Evolutionary conservation across 1,140 invertebrate species (phyloP), one percentile per base, ranked within the genome.

Genomic region (Berghia stephanieae): DNA sequence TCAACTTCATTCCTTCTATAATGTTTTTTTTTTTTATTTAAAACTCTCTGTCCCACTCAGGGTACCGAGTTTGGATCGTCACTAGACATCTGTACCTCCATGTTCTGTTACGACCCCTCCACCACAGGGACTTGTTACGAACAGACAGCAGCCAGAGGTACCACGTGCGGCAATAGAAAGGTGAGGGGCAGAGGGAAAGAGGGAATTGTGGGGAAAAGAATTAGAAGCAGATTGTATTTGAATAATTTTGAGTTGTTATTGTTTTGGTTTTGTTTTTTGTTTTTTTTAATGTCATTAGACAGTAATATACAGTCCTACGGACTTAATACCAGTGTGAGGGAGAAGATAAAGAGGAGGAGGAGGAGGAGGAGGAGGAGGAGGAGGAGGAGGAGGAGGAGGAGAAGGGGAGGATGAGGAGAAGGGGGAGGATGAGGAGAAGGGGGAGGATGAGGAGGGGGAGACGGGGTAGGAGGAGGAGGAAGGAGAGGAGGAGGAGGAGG

Each of bases 111-210:
- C 31, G 72, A 83, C 52, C 79, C 81, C 0, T 67, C 55, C 52
- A 82, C 82, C 13, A 74, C 34, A 38, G 38, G 63, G 27, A 82
- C 83, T 6, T 86, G 83, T 72, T 80, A 66, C 31, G 43, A 69
- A 42, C 44, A 79, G 16, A 52, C 79, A 13, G 81, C 83, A 0
- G 80, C 80, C 24, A 80, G 83, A 63, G 83, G 83, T 0, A 84
- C 83, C 13, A 75, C 82, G 1, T 86, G 85, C 80, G 85, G 84
- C 0, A 71, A 82, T 46, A 79, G 78, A 46, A 85, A 82, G 85
- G 85, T 86, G 24, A 75, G 55, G 3, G 18, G 36, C n/a, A n/a
- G n/a, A n/a, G n/a, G n/a, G n/a, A n/a, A n/a, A n/a, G n/a, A n/a
- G n/a, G n/a, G n/a, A n/a, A n/a, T n/a, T n/a, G n/a, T n/a, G n/a